Base-by-base conservation (phyloP, 1,140 invertebrate species). In the Pinna nobilis region DNA sequence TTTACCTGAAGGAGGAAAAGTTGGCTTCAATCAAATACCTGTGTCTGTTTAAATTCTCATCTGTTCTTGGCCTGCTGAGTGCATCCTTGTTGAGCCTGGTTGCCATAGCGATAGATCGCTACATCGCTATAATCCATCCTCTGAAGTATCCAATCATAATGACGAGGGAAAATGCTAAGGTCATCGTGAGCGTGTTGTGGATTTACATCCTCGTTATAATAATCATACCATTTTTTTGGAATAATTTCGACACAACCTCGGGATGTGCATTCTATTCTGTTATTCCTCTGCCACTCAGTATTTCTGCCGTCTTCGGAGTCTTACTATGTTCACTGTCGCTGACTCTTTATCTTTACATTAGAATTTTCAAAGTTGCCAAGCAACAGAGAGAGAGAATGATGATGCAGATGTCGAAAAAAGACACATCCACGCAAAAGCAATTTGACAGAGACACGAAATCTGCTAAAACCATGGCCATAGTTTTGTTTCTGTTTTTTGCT, bases 401-500 rank as follows among this genome's bases (percentile, higher is more conserved):
- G 11, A 33, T 50, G 13, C 53, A 47, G 3, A 25, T 30, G 23
- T 32, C 25, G 25, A 28, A 15, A n/a, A 44, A 59, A n/a, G 20
- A 37, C 20, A 41, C 15, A n/a, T 37, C 50, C 47, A 37, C 39
- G 13, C 13, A 57, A 23, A 18, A 53, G n/a, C 59, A 64, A 25
- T 33, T 78, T 47, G 30, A 63, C 15, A 71, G 53, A 61, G 74
- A 81, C 28, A 50, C 73, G 23, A 51, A 49, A 50, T 76, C 79
- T 13, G 72, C 79, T 1, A 70, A 71, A 33, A 64, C 72, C 13
- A 77, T 74, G 63, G 76, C 67, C 33, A 23, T 74, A 9, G 70
- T 79, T 33, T 61, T 78, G 18, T 74, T 81, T 44, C 61, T 78
- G 13, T 81, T 81, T 64, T 57, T 79, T n/a, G 30, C 73, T 20